Evolutionary conservation across 2,888 invertebrate genomes (phyloP).

Genomic region (Melanostoma scalare): DNA sequence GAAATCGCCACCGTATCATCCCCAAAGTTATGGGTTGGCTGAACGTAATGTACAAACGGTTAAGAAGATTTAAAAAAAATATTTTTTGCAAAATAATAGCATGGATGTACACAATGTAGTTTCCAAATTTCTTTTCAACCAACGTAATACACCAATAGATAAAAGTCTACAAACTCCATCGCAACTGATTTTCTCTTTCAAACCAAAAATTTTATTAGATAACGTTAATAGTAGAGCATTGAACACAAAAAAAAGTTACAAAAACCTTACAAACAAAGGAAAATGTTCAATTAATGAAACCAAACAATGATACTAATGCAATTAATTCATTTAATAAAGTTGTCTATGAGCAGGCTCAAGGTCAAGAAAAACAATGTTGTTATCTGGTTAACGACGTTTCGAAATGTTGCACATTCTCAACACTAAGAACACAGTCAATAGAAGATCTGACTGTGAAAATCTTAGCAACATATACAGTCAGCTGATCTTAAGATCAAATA

Average conservation of each 20-base stretch:
- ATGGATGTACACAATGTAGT: neutral
- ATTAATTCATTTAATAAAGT: slow-evolving; percentile 23
- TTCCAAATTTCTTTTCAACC: slow-evolving; percentile 12
- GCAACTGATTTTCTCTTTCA: too few species aligned
- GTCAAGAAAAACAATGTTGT: too few species aligned
- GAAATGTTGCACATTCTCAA: too few species aligned
- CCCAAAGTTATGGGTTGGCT: slow-evolving; percentile 71
- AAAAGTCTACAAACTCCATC: too few species aligned
- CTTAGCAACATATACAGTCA: too few species aligned
- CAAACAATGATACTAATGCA: neutral
- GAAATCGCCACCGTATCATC: slow-evolving; percentile 72
- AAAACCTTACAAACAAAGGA: neutral
- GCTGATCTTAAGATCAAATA: too few species aligned
- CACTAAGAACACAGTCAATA: too few species aligned
- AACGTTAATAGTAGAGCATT: too few species aligned
- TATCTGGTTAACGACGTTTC: too few species aligned
- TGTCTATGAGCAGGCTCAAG: too few species aligned
- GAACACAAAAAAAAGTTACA: neutral
- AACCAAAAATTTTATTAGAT: too few species aligned
- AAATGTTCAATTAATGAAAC: neutral
- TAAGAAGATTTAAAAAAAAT: slow-evolving; percentile 70
- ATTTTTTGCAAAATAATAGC: neutral
- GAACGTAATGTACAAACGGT: slow-evolving; percentile 70
- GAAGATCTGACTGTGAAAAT: too few species aligned
- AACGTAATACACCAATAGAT: neutral